phyloP scores from a whole-genome alignment of 2,113 vertebrate species.

The Danionella cerebrum region DNA sequence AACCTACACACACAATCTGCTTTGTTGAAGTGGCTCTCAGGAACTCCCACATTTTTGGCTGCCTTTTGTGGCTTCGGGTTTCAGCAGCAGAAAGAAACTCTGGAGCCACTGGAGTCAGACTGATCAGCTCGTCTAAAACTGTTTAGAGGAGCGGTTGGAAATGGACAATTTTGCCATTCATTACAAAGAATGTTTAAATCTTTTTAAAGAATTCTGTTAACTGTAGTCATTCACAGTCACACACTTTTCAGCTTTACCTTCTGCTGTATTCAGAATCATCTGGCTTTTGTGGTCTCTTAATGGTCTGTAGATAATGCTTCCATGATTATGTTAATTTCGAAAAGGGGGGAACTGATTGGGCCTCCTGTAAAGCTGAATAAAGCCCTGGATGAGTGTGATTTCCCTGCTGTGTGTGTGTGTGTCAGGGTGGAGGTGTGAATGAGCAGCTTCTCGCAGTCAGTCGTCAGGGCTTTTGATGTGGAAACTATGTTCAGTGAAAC shows the following conservation, averaged over 20 bases:
- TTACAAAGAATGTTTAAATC: too few species aligned
- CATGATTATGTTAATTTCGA: neutral
- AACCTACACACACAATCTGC: slow-evolving; percentile 63
- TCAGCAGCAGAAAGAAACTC: slow-evolving; percentile 61
- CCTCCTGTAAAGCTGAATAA: neutral
- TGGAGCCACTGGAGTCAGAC: slow-evolving; percentile 19
- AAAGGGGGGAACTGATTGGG: neutral
- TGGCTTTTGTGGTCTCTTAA: neutral
- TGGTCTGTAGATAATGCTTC: neutral
- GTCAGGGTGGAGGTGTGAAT: slow-evolving; percentile 9
- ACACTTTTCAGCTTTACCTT: neutral
- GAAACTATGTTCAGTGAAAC: neutral
- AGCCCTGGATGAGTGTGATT: neutral
- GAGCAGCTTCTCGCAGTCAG: neutral
- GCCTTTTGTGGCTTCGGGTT: slow-evolving; percentile 61
- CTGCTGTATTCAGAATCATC: neutral
- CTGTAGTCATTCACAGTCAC: too few species aligned
- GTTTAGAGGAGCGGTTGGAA: too few species aligned
- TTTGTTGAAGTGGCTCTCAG: slow-evolving; percentile 61
- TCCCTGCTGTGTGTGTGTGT: neutral
- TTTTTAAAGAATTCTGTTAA: too few species aligned
- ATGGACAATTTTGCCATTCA: too few species aligned
- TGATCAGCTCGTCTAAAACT: neutral
- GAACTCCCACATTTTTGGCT: slow-evolving; percentile 55
- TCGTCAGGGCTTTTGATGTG: slow-evolving; percentile 5